Conservation (phyloP, 2,888 invertebrate species). For the Sphaerophoria rueppellii region DNA sequence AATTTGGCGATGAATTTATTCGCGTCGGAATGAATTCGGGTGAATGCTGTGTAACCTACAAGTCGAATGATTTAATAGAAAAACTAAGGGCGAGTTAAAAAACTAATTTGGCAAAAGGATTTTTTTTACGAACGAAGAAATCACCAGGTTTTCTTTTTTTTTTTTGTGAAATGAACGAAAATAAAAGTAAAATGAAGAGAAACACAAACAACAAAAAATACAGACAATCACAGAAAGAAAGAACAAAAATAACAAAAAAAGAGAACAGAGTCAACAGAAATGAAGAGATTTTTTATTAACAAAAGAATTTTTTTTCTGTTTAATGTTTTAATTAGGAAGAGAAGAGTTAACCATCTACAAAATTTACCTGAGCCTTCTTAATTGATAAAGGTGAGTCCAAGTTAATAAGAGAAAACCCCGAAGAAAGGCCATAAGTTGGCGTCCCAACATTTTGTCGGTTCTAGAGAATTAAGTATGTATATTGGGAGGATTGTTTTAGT, state of each 20-base stretch:
- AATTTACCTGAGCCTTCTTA: conserved; percentile 82
- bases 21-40: conserved; percentile 84
- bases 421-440: conserved; percentile 80
- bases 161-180: conserved; percentile 28
- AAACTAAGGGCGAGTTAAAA: conserved; percentile 72
- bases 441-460: conserved; percentile 81
- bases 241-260: no score
- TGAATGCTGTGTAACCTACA: conserved; percentile 83
- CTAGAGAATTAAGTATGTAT: conserved; percentile 75
- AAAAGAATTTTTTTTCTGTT: conserved; percentile 22
- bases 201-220: conserved; percentile 6
- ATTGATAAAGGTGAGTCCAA: conserved; percentile 81
- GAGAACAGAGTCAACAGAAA: conserved; percentile 27
- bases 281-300: conserved; percentile 10
- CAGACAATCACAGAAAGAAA: not conserved
- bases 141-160: conserved; percentile 56
- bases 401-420: conserved; percentile 80
- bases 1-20: conserved; percentile 81
- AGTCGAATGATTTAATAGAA: conserved; percentile 79
- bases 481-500: conserved; percentile 60
- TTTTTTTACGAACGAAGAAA: conserved; percentile 33
- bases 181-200: conserved; percentile 18
- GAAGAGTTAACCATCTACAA: conserved; percentile 50
- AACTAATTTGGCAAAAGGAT: conserved; percentile 61
- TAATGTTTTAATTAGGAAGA: conserved; percentile 27